Percentiles rank a stretch among this genome's conserved stretches.
phyloP scores from a whole-genome alignment of 2,797 vertebrate species.

The Sarcoramphus papa region DNA sequence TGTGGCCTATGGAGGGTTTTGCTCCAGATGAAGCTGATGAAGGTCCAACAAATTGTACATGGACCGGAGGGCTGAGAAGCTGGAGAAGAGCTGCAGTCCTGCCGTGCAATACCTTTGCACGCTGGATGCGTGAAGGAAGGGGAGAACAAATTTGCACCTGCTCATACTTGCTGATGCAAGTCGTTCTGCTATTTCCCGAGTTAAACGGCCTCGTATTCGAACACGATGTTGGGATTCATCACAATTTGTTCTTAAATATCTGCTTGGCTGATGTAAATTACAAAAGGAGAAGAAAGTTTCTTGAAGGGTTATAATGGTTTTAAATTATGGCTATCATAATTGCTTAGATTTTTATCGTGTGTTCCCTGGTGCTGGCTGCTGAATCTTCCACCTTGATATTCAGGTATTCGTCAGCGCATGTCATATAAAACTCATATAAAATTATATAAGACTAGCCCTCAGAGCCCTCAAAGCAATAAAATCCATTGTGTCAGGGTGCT shows the following conservation, averaged over 20 bases:
- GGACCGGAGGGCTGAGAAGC: neutral
- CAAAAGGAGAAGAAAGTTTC: neutral
- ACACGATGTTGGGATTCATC: neutral
- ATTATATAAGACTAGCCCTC: neutral
- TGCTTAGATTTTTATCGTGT: neutral
- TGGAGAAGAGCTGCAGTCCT: neutral
- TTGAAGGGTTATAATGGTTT: neutral
- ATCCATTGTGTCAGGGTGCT: neutral
- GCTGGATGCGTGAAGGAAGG: neutral
- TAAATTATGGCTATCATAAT: neutral
- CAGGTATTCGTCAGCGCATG: neutral
- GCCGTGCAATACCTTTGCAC: neutral
- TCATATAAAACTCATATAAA: neutral
- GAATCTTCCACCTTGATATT: neutral
- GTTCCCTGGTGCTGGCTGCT: neutral
- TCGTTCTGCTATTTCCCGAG: rapidly evolving
- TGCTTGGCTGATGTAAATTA: neutral
- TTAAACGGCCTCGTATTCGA: neutral
- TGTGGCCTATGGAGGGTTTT: neutral
- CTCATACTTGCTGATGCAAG: neutral
- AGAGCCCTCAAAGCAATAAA: neutral
- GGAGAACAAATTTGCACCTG: neutral
- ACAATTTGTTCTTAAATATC: neutral
- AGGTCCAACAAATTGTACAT: neutral
- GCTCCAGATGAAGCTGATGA: neutral